A percentile compares a stretch with the other conserved stretches of the same genome.
Evolutionary conservation across 2,113 vertebrate genomes (phyloP).

Genomic region (Tiliqua scincoides): DNA sequence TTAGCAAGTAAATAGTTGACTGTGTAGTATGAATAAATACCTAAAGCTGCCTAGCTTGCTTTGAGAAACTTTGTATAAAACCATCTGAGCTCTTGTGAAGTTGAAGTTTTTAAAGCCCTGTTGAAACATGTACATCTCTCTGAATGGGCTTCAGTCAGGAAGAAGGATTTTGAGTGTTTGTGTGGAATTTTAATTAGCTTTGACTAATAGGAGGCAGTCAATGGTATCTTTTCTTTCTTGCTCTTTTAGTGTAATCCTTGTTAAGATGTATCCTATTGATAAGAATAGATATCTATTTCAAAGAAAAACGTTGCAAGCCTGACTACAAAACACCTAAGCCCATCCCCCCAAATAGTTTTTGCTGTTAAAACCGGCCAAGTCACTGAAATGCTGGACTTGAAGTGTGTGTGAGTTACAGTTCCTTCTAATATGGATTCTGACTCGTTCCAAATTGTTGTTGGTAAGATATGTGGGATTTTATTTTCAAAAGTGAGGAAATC

Average conservation of each 20-base stretch:
- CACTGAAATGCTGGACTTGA: neutral
- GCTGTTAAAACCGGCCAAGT: neutral
- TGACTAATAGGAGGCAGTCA: constrained; percentile 20
- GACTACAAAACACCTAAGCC: no score
- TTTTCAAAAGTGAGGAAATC: neutral
- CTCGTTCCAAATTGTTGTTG: neutral
- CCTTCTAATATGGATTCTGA: constrained; percentile 1
- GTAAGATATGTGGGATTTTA: neutral
- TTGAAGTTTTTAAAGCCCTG: neutral
- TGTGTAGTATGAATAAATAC: neutral
- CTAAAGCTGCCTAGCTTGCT: neutral
- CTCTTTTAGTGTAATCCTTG: neutral
- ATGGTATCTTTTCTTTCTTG: fast-evolving
- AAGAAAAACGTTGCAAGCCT: neutral
- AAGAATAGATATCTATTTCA: neutral
- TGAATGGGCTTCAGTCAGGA: neutral
- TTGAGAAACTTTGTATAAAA: neutral
- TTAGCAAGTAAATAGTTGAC: neutral
- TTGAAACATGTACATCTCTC: neutral
- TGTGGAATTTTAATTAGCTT: constrained; percentile 12
- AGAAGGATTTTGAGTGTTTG: constrained; percentile 23
- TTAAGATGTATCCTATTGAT: neutral
- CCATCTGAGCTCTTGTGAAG: neutral
- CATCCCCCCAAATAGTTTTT: neutral
- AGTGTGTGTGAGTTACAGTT: neutral